Conservation (phyloP, 2,797 vertebrate species). For the Cossypha niveicapilla region DNA sequence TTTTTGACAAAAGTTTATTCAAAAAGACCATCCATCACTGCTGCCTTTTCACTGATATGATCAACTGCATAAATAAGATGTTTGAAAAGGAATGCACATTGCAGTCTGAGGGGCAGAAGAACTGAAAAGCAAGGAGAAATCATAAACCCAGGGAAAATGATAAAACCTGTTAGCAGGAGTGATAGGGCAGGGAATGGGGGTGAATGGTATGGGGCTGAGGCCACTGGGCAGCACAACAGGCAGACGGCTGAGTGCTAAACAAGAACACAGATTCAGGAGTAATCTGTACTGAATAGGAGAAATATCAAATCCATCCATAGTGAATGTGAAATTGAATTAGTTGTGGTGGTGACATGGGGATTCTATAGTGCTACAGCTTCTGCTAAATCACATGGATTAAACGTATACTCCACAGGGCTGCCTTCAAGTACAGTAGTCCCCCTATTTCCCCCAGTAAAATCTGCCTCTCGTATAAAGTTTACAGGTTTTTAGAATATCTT, state of each 20-base stretch:
- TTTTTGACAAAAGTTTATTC: background rate
- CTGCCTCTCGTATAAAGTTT: background rate
- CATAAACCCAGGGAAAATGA: background rate
- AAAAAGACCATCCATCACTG: background rate
- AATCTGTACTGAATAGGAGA: background rate
- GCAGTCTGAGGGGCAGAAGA: background rate
- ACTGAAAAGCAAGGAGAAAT: background rate
- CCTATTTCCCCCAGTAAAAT: background rate
- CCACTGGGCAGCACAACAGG: background rate
- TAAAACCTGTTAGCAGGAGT: background rate
- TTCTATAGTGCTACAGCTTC: background rate
- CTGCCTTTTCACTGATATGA: background rate
- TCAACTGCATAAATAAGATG: background rate
- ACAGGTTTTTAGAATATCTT: background rate
- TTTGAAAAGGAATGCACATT: background rate
- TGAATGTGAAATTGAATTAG: background rate
- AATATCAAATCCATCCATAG: background rate
- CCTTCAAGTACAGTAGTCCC: background rate
- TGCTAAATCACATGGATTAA: background rate
- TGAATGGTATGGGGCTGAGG: background rate
- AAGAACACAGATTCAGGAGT: background rate
- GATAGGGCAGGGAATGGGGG: background rate
- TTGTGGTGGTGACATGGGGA: background rate
- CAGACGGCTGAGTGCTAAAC: background rate
- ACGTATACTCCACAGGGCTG: background rate